Conservation (phyloP, 2,797 vertebrate genomes). For the Esox masquinongy region DNA sequence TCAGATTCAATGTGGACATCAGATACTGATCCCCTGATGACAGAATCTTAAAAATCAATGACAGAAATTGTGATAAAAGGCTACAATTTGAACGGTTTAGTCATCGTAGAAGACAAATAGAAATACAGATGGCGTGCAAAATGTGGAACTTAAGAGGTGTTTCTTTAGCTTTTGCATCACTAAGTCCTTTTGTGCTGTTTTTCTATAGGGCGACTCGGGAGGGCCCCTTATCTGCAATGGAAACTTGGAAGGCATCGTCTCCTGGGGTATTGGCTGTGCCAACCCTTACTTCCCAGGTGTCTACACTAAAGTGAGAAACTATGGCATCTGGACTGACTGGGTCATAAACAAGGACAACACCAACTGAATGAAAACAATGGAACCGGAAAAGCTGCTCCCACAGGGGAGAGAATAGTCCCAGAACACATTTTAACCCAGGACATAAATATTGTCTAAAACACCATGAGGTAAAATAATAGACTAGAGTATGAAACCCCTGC, state of each 20-base stretch:
- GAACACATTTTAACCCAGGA: background rate
- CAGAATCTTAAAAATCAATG: background rate
- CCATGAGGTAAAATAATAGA: too few species aligned
- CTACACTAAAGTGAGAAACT: conserved; percentile 77
- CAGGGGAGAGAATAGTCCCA: background rate
- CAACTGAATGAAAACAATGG: conserved; percentile 9
- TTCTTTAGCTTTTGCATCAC: conserved; percentile 1
- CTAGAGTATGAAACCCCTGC: background rate
- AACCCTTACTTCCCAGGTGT: conserved; percentile 72
- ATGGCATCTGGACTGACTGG: conserved; percentile 63
- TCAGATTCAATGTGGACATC: background rate
- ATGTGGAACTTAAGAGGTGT: background rate
- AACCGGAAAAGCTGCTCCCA: background rate
- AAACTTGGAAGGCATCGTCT: conserved; percentile 76
- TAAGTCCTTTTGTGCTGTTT: background rate
- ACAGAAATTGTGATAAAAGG: too few species aligned
- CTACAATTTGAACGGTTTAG: too few species aligned
- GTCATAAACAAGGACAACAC: conserved; percentile 24
- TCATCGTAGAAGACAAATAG: too few species aligned
- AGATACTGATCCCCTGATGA: background rate
- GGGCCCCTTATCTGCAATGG: conserved; percentile 74
- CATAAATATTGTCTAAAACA: background rate
- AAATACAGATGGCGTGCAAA: too few species aligned
- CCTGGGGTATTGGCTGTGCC: conserved; percentile 80
- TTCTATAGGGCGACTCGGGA: conserved; percentile 75